phyloP scores from a whole-genome alignment of 2,797 vertebrate genomes.

The Cyprinella venusta region DNA sequence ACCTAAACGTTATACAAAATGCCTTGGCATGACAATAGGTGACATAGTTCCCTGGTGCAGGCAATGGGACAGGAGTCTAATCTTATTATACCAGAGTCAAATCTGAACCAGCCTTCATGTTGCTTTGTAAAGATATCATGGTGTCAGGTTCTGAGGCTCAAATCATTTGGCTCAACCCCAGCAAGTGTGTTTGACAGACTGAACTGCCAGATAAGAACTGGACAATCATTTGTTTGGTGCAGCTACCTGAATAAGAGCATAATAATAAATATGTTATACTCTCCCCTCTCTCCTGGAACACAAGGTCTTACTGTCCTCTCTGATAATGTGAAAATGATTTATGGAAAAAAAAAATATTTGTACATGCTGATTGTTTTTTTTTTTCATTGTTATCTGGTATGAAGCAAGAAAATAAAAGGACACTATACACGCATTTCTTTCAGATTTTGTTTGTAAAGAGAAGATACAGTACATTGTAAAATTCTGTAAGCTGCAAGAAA shows the following conservation, averaged over 20 bases:
- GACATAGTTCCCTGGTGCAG: conserved; percentile 13
- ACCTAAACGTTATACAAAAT: conserved; percentile 12
- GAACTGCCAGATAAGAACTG: conserved; percentile 54
- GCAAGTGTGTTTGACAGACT: conserved; percentile 39
- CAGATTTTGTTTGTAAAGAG: not conserved
- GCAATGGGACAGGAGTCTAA: conserved; percentile 44
- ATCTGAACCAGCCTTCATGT: conserved; percentile 42
- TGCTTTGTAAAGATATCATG: conserved; percentile 54
- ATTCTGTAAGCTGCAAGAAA: not conserved
- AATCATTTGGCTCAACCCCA: conserved; percentile 51
- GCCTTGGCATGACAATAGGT: conserved; percentile 25
- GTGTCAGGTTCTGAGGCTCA: conserved; percentile 41
- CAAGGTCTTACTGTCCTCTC: conserved; percentile 37
- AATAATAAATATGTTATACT: not conserved
- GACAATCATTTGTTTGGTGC: conserved; percentile 53
- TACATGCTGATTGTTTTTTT: conserved; percentile 27
- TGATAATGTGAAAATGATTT: conserved; percentile 54
- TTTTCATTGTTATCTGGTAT: not conserved
- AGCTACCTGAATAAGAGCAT: conserved; percentile 40
- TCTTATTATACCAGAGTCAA: conserved; percentile 52
- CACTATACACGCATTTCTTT: not conserved
- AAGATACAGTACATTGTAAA: not conserved
- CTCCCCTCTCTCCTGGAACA: conserved; percentile 21
- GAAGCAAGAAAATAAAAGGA: not conserved
- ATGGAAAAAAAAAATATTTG: conserved; percentile 42